Evolutionary conservation across 2,113 vertebrate genomes (phyloP).

Genomic region (Tupaia tana): DNA sequence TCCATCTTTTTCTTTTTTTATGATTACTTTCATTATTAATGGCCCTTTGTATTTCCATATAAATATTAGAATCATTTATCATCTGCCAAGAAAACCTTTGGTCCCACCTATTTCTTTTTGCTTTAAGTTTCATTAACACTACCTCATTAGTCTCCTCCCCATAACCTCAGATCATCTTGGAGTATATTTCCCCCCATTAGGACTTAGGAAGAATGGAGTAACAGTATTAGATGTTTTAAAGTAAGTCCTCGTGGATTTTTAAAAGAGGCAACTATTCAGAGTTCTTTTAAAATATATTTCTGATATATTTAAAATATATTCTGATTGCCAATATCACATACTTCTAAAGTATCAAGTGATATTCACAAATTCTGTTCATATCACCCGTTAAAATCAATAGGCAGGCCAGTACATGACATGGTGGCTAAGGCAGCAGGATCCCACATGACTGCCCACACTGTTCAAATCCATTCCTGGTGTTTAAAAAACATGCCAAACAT

Average conservation of each 20-base stretch:
- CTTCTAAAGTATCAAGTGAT: conserved; percentile 28
- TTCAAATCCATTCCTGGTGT: neutral
- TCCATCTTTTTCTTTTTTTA: conserved; percentile 52
- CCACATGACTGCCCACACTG: too few species aligned
- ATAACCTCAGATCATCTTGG: neutral
- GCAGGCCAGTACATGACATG: too few species aligned
- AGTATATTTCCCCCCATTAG: neutral
- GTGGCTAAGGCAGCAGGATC: too few species aligned
- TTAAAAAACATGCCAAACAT: too few species aligned
- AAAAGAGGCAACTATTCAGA: neutral
- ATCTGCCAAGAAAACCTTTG: neutral
- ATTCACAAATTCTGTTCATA: conserved; percentile 33
- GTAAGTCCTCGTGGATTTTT: neutral
- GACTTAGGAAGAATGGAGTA: neutral
- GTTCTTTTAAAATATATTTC: conserved; percentile 17
- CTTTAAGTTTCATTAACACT: neutral
- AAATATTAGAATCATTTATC: conserved; percentile 7
- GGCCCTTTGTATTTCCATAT: conserved; percentile 31
- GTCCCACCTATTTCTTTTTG: neutral
- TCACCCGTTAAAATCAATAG: conserved; percentile 3
- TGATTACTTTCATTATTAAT: conserved; percentile 29
- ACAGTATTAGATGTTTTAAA: neutral
- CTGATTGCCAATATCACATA: neutral
- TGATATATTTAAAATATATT: conserved; percentile 35
- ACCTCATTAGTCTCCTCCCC: neutral